These are phyloP conservation scores for Oncorhynchus kisutch DNA, from an alignment of 2,113 vertebrate species.

Conservation along the genomic window DNA sequence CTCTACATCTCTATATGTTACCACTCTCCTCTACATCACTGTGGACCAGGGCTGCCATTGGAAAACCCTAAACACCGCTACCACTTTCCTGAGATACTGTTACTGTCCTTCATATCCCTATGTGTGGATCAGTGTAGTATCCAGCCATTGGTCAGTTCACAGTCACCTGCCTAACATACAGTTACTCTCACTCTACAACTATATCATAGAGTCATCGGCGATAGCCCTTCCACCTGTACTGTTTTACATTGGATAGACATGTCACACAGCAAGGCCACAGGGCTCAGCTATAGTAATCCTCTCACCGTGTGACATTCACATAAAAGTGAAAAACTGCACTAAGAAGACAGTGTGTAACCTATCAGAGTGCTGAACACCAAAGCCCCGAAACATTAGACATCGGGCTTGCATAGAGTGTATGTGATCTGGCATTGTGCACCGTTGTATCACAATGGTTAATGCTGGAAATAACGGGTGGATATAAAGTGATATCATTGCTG, in stretches of 20 bases:
- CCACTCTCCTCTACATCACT: slow-evolving; percentile 35
- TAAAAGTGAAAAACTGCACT: slow-evolving; percentile 16
- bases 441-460: slow-evolving; percentile 25
- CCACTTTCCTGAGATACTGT: too few relatives aligned
- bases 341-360: neutral
- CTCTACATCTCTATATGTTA: too few relatives aligned
- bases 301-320: slow-evolving; percentile 26
- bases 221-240: slow-evolving; percentile 21
- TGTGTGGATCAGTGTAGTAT: slow-evolving; percentile 2
- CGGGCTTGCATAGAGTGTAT: neutral
- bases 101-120: too few relatives aligned
- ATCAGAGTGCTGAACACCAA: neutral
- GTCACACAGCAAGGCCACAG: slow-evolving; percentile 46
- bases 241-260: neutral
- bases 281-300: neutral
- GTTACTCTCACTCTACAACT: too few relatives aligned
- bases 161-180: too few relatives aligned
- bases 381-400: neutral
- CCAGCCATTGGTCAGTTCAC: slow-evolving; percentile 31
- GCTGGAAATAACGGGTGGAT: slow-evolving; percentile 41
- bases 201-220: too few relatives aligned
- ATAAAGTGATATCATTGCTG: slow-evolving; percentile 33
- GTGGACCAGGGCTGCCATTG: slow-evolving; percentile 17
- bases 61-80: too few relatives aligned
- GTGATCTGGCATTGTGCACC: neutral